Conservation (phyloP, 2,113 vertebrate species). For the Cyprinus carpio region DNA sequence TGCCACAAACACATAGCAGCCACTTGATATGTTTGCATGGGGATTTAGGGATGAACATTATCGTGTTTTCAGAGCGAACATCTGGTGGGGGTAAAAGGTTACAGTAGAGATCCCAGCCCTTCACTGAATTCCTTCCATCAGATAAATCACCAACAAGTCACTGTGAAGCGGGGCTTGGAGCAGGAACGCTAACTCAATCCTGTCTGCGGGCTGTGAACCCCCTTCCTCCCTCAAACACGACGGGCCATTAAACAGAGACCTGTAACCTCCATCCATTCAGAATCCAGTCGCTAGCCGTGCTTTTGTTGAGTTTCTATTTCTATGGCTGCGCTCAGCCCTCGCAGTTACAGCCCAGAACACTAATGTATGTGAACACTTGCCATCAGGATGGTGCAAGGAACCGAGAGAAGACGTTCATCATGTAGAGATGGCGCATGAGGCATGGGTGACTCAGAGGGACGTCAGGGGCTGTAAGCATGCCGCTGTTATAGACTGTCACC, state of each 20-base stretch:
- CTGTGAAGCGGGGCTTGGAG: slow-evolving; percentile 66
- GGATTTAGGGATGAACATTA: slow-evolving; percentile 78
- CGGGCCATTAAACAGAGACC: slow-evolving; percentile 35
- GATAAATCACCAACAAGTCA: slow-evolving; percentile 81
- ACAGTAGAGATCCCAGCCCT: slow-evolving; percentile 78
- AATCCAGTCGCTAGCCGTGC: background rate
- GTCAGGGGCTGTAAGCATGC: slow-evolving; percentile 72
- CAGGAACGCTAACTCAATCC: slow-evolving; percentile 73
- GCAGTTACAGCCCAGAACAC: slow-evolving; percentile 14
- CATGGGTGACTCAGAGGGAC: slow-evolving; percentile 73
- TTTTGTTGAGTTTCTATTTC: background rate
- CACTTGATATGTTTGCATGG: slow-evolving; percentile 79
- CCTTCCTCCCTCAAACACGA: slow-evolving; percentile 47
- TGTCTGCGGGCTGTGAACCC: slow-evolving; percentile 60
- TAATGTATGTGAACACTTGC: slow-evolving; percentile 48
- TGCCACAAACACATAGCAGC: slow-evolving; percentile 69
- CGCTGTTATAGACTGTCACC: slow-evolving; percentile 66
- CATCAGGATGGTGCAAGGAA: slow-evolving; percentile 43
- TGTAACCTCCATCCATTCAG: slow-evolving; percentile 32
- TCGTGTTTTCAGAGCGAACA: slow-evolving; percentile 80
- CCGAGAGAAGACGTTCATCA: slow-evolving; percentile 1
- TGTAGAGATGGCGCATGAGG: slow-evolving; percentile 37
- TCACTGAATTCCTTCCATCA: slow-evolving; percentile 81
- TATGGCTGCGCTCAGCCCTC: background rate
- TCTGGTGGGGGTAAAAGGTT: slow-evolving; percentile 82